Percentiles rank a stretch among this genome's conserved stretches.
Conservation (phyloP, 2,113 vertebrate species). For the Pseudorhombus dupliciocellatus region DNA sequence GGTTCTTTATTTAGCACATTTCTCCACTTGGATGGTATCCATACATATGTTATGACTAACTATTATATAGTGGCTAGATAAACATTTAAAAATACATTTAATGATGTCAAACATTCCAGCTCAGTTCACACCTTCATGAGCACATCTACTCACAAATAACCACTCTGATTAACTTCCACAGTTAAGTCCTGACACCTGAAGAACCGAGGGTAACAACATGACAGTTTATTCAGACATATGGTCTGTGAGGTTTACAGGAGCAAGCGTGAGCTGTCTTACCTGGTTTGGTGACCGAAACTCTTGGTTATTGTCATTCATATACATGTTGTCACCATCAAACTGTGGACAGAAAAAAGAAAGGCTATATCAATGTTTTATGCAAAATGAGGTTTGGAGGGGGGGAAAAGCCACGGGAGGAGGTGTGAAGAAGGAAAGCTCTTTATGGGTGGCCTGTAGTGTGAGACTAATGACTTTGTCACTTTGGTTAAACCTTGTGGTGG, state of each 20-base stretch:
- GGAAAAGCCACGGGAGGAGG: conserved; percentile 20
- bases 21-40: background rate
- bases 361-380: conserved; percentile 50
- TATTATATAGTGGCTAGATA: background rate
- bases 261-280: conserved; percentile 78
- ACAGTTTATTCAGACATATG: conserved; percentile 2
- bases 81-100: background rate
- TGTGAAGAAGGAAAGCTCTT: conserved; percentile 60
- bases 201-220: conserved; percentile 1
- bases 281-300: conserved; percentile 92
- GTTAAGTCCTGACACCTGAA: conserved; percentile 27
- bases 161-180: conserved; percentile 9
- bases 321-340: conserved; percentile 99
- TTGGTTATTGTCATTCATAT: conserved; percentile 94
- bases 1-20: background rate
- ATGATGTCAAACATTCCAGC: background rate
- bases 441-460: conserved; percentile 71
- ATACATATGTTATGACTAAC: background rate
- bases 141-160: background rate
- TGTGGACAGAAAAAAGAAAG: conserved; percentile 79
- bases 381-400: conserved; percentile 8
- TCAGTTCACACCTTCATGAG: background rate
- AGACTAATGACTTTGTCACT: conserved; percentile 82
- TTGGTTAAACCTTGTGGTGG: conserved; percentile 78
- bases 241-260: conserved; percentile 11